Evolutionary conservation across 2,113 vertebrate species (phyloP), one percentile per base, ranked within the genome.

Genomic region (Platichthys stellatus): DNA sequence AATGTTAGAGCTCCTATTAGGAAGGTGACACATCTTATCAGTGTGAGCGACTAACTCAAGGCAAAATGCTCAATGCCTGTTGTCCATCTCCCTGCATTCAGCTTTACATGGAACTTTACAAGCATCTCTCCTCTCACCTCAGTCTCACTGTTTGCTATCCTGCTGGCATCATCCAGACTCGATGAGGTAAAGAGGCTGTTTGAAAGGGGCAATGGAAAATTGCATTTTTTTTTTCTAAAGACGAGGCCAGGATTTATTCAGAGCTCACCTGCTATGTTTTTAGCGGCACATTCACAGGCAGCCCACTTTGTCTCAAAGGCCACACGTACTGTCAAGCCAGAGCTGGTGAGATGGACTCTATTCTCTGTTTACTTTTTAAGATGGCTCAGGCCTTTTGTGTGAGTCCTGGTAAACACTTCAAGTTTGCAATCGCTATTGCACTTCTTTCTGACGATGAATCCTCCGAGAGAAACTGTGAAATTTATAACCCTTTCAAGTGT

Each of bases 311-410:
- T 74, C 63, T 72, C 40, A 40, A 67, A 67, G 69, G 64, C 71
- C 60, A 58, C n/a, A 0, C 5, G 12, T 61, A 20, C 67, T 74
- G 40, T 31, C 31, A 31, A 31, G 31, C 31, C 31, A 31, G 31
- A 31, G 31, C 31, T 31, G 24, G 21, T 76, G 71, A 3, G 53
- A 38, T 7, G 5, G 24, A 51, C 61, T 45, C 5, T 78, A 69
- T 78, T 72, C 63, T 76, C 64, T 62, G 38, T 84, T 82, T 64
- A 31, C 51, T 69, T 65, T 43, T 24, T 59, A 77, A 72, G 72
- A 69, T 35, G 69, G 51, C 53, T 21, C 14, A 0, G 5, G 74
- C 49, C 78, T 69, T 75, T 17, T 56, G 67, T 79, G 31, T 56
- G 40, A 63, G 40, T 57, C 60, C 59, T 54, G 74, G 49, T 63